A percentile compares a stretch with the other conserved stretches of the same genome.
phyloP scores from a whole-genome alignment of 2,888 invertebrate species.

The Harmothoe impar region DNA sequence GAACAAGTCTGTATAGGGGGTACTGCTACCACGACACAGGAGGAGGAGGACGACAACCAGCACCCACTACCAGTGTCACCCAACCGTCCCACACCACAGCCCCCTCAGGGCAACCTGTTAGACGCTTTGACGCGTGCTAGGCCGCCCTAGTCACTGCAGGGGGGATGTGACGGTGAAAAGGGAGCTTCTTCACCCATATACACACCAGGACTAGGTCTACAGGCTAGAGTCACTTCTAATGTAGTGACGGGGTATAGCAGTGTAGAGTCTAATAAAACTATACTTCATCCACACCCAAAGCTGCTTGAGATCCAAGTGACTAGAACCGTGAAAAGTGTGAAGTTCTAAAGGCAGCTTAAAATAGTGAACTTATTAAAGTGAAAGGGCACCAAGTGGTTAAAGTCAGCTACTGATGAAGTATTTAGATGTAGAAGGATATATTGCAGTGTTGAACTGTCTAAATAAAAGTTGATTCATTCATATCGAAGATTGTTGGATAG shows the following conservation, averaged over 20 bases:
- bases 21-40: background rate
- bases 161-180: constrained; percentile 22
- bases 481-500: too few relatives aligned
- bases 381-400: too few relatives aligned
- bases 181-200: background rate
- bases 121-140: constrained; percentile 35
- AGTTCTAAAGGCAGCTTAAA: too few relatives aligned
- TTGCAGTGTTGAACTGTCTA: too few relatives aligned
- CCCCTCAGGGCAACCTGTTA: constrained; percentile 21
- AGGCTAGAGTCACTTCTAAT: background rate
- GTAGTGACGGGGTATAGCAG: background rate
- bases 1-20: background rate
- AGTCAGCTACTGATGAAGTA: too few relatives aligned
- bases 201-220: too few relatives aligned
- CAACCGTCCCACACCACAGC: background rate
- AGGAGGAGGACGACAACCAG: background rate
- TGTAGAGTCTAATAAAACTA: background rate
- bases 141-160: background rate
- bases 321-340: too few relatives aligned
- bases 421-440: too few relatives aligned
- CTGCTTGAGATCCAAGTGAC: too few relatives aligned
- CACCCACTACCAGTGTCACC: constrained; percentile 4
- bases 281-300: too few relatives aligned
- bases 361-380: too few relatives aligned
- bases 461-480: too few relatives aligned